Evolutionary conservation across 2,113 vertebrate genomes (phyloP).

Genomic region (Athene cunicularia): DNA sequence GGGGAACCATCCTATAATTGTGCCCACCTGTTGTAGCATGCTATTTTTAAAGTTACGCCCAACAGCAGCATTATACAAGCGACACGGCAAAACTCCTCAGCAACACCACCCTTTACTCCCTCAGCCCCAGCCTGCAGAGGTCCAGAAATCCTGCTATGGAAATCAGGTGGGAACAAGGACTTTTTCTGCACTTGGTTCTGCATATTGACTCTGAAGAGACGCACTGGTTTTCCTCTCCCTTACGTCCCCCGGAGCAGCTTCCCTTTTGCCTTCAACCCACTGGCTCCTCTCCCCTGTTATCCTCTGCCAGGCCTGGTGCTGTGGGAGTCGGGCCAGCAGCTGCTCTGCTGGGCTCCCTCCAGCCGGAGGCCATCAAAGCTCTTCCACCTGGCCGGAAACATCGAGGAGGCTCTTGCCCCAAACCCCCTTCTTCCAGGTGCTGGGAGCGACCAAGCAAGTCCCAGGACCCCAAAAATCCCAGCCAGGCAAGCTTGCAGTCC

Average conservation of each 20-base stretch:
- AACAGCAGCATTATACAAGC: not conserved
- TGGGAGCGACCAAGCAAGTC: not conserved
- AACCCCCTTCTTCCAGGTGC: not conserved
- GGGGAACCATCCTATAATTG: not conserved
- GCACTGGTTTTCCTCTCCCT: not conserved
- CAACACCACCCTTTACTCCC: not conserved
- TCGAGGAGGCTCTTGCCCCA: rapidly evolving
- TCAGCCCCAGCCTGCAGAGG: not conserved
- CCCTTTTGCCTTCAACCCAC: rapidly evolving
- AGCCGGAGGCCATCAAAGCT: not conserved
- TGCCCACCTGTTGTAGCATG: conserved; percentile 36
- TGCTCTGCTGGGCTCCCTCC: not conserved
- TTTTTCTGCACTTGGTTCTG: not conserved
- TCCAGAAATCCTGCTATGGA: not conserved
- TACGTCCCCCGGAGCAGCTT: not conserved
- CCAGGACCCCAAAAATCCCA: not conserved
- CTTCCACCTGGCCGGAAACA: not conserved
- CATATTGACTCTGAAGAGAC: not conserved
- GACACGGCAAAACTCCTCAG: not conserved
- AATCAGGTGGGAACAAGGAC: not conserved
- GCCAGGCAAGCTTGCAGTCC: not conserved
- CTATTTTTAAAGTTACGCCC: conserved; percentile 35
- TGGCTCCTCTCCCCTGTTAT: not conserved
- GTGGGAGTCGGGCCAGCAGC: not conserved
- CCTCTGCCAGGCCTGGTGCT: not conserved